Percentiles rank a stretch among this genome's conserved stretches.
phyloP scores from a whole-genome alignment of 1,140 invertebrate species.

The Diabrotica undecimpunctata region DNA sequence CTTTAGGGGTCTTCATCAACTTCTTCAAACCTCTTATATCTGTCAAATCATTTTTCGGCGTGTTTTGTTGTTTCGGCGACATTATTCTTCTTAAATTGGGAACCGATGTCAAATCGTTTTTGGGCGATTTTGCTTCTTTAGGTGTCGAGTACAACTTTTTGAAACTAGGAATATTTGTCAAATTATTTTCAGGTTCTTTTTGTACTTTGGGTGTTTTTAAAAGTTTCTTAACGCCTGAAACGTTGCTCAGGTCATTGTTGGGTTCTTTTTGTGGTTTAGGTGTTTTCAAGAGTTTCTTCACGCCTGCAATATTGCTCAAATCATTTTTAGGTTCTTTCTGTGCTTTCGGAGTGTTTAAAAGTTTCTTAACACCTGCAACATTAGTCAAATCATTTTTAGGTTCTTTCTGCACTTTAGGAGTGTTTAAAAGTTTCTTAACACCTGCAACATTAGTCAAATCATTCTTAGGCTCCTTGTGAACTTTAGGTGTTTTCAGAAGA shows the following conservation, averaged over 20 bases:
- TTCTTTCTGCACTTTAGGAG: conserved; percentile 36
- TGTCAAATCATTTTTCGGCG: conserved; percentile 49
- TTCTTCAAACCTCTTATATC: conserved; percentile 45
- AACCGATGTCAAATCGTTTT: conserved; percentile 45
- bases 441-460: conserved; percentile 45
- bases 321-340: conserved; percentile 38
- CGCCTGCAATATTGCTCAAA: conserved; percentile 39
- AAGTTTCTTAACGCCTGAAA: conserved; percentile 39
- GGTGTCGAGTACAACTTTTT: conserved; percentile 43
- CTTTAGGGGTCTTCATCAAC: conserved; percentile 35
- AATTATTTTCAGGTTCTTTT: conserved; percentile 48
- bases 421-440: conserved; percentile 34
- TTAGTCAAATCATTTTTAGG: conserved; percentile 48
- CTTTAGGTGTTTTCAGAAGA: conserved; percentile 20
- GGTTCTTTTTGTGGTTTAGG: conserved; percentile 34
- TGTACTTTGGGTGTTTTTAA: conserved; percentile 33
- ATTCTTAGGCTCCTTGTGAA: conserved; percentile 40
- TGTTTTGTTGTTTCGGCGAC: conserved; percentile 33
- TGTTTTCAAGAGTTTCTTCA: conserved; percentile 16
- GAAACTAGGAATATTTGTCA: conserved; percentile 46
- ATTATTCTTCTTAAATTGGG: conserved; percentile 39
- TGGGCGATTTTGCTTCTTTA: conserved; percentile 35
- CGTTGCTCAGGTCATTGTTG: conserved; percentile 44
- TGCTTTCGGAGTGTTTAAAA: conserved; percentile 43
- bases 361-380: conserved; percentile 42